Evolutionary conservation across 2,888 invertebrate species (phyloP).

Genomic region (Latheticus oryzae): DNA sequence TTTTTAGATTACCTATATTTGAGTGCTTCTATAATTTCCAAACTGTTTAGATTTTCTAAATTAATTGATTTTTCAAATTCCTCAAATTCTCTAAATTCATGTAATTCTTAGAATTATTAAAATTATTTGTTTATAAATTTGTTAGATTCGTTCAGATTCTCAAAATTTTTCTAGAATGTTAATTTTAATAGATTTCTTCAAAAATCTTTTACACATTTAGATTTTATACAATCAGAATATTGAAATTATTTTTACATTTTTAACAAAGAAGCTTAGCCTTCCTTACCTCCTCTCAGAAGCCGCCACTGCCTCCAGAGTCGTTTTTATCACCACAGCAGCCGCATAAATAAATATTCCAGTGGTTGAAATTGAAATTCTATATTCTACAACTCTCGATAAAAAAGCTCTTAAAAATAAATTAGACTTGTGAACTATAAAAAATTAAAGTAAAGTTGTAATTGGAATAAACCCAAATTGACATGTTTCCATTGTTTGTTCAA

Average conservation of each 20-base stretch:
- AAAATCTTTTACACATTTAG: no score
- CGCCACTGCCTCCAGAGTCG: slow-evolving; percentile 14
- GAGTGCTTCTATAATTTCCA: no score
- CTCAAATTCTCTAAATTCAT: no score
- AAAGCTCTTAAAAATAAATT: background rate
- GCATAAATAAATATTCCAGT: slow-evolving; percentile 35
- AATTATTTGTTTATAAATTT: no score
- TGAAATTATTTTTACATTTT: slow-evolving; percentile 1
- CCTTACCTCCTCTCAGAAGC: background rate
- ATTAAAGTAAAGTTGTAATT: slow-evolving; percentile 9
- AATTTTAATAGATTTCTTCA: no score
- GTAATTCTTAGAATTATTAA: no score
- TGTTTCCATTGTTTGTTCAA: slow-evolving; percentile 21
- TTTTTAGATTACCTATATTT: no score
- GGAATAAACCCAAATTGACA: slow-evolving; percentile 23
- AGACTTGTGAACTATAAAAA: background rate
- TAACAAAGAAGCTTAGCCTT: background rate
- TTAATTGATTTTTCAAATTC: no score
- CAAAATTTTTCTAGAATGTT: no score
- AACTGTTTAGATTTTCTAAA: no score
- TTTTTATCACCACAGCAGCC: slow-evolving; percentile 26
- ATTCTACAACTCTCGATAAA: background rate
- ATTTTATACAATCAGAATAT: no score
- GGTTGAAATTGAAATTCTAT: slow-evolving; percentile 26
- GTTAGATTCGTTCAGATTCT: no score